phyloP scores from a whole-genome alignment of 2,797 vertebrate species.

The Morelia viridis region DNA sequence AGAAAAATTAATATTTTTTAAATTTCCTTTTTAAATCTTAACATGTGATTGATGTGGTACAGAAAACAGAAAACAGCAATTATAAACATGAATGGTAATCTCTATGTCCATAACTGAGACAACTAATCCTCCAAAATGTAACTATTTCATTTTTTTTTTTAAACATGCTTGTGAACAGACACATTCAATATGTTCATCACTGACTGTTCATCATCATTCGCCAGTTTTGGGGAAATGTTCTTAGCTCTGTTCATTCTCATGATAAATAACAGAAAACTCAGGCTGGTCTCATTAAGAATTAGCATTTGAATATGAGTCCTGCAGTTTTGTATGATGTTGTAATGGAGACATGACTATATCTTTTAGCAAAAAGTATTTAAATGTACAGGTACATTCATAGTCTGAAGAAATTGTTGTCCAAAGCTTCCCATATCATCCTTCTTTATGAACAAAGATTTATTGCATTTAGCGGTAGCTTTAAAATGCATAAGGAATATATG shows the following conservation, averaged over 20 bases:
- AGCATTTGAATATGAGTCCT: background rate
- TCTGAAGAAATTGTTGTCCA: background rate
- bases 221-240: background rate
- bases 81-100: background rate
- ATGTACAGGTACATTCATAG: background rate
- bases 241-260: background rate
- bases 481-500: background rate
- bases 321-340: background rate
- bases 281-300: background rate
- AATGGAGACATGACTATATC: background rate
- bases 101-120: background rate
- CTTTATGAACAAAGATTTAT: background rate
- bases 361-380: background rate
- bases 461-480: background rate
- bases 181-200: background rate
- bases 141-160: constrained; percentile 7
- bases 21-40: background rate
- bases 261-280: background rate
- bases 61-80: background rate
- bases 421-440: background rate
- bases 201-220: background rate
- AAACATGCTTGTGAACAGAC: background rate
- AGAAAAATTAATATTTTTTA: background rate
- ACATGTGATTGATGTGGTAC: constrained; percentile 11
- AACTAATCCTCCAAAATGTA: background rate